These are phyloP conservation scores for Origma solitaria DNA, from an alignment of 2,113 vertebrate species.

Conservation along the genomic window DNA sequence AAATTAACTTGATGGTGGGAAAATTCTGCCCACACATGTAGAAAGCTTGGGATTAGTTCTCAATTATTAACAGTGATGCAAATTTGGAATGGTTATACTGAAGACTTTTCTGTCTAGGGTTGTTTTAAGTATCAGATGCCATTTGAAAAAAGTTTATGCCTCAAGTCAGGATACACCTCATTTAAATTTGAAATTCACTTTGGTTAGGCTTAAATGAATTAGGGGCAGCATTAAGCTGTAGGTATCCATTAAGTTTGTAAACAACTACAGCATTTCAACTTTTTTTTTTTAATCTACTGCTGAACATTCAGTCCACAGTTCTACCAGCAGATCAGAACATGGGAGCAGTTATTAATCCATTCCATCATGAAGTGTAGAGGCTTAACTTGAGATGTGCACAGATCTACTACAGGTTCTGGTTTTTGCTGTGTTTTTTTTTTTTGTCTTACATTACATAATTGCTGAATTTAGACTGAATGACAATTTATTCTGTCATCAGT, in stretches of 20 bases:
- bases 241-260: background rate
- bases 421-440: background rate
- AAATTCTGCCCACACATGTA: background rate
- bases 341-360: background rate
- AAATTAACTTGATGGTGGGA: background rate
- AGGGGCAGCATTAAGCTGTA: background rate
- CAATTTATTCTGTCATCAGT: background rate
- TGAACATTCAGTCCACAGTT: background rate
- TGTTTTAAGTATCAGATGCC: background rate
- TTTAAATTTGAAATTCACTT: background rate
- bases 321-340: background rate
- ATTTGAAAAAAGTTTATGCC: background rate
- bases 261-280: background rate
- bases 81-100: background rate
- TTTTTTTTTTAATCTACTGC: background rate
- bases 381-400: background rate
- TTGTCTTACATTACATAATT: background rate
- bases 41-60: background rate
- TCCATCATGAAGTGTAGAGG: background rate
- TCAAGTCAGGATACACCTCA: background rate
- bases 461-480: background rate
- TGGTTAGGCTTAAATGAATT: background rate
- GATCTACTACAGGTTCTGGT: background rate
- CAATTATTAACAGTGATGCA: background rate
- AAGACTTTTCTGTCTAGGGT: background rate